A percentile compares a stretch with the other conserved stretches of the same genome.
These are phyloP conservation scores for Standfussiana lucernea DNA, from an alignment of 2,888 invertebrate genomes.

Conservation along the genomic window DNA sequence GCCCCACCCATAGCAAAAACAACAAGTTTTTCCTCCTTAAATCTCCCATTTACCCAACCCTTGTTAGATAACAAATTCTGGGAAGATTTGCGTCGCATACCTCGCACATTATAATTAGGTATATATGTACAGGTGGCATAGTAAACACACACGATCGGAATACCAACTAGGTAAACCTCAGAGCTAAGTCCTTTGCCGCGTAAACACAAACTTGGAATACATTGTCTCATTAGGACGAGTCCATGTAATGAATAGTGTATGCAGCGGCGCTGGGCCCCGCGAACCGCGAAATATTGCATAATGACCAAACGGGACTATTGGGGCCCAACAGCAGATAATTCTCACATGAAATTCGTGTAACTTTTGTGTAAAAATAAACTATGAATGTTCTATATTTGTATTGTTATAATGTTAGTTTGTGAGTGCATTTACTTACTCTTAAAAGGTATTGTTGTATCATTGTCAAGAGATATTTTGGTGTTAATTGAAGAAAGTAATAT, in stretches of 20 bases:
- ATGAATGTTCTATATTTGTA: conserved; percentile 21
- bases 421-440: neutral
- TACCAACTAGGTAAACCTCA: conserved; percentile 57
- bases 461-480: neutral
- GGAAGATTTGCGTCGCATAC: conserved; percentile 48
- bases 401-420: conserved; percentile 1
- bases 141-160: conserved; percentile 59
- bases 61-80: conserved; percentile 39
- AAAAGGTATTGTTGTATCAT: neutral
- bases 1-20: conserved; percentile 15
- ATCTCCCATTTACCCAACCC: conserved; percentile 21
- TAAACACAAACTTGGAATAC: conserved; percentile 75
- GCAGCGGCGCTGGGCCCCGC: conserved; percentile 64
- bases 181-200: conserved; percentile 64
- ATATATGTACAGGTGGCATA: conserved; percentile 45
- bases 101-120: conserved; percentile 61
- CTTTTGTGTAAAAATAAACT: conserved; percentile 47
- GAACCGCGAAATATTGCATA: conserved; percentile 72
- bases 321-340: conserved; percentile 45
- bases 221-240: conserved; percentile 78
- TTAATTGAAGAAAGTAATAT: neutral
- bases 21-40: conserved; percentile 35
- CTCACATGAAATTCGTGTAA: conserved; percentile 32
- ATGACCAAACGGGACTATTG: conserved; percentile 62
- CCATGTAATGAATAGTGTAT: conserved; percentile 80